A percentile compares a stretch with the other conserved stretches of the same genome.
Evolutionary conservation across 2,113 vertebrate genomes (phyloP).

Genomic region (Ceuthmochares aereus): DNA sequence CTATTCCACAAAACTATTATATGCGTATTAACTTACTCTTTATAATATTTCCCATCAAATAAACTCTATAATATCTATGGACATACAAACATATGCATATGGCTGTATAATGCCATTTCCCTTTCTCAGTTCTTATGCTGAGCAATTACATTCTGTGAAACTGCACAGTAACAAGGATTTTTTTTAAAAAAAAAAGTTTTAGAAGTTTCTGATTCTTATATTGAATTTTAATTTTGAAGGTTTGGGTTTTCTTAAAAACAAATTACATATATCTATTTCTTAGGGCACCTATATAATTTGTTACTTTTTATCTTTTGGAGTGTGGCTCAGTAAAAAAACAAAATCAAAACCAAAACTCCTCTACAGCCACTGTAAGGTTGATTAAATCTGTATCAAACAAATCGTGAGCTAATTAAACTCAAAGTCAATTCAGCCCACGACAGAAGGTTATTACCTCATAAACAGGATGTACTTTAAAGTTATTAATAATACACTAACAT

Average conservation of each 20-base stretch:
- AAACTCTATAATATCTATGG: neutral
- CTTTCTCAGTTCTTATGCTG: neutral
- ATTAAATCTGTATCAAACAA: conserved; percentile 59
- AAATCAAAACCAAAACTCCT: neutral
- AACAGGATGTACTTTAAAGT: conserved; percentile 71
- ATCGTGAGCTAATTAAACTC: conserved; percentile 60
- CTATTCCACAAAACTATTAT: neutral
- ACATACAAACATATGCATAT: neutral
- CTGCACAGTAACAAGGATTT: neutral
- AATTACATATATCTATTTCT: neutral
- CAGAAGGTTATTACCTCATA: conserved; percentile 67
- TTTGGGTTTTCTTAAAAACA: neutral
- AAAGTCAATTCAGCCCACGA: conserved; percentile 56
- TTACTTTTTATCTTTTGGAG: neutral
- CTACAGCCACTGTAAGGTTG: neutral
- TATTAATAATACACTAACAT: conserved; percentile 68
- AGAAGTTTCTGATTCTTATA: neutral
- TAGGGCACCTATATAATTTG: neutral
- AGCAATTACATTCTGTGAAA: neutral
- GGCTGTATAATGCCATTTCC: neutral
- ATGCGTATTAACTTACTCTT: neutral
- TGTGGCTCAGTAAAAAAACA: neutral
- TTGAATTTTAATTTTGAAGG: neutral
- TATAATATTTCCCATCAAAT: neutral
- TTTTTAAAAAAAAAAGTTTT: neutral